Conservation (phyloP, 2,888 invertebrate species). For the Brachyopa scutellaris region DNA sequence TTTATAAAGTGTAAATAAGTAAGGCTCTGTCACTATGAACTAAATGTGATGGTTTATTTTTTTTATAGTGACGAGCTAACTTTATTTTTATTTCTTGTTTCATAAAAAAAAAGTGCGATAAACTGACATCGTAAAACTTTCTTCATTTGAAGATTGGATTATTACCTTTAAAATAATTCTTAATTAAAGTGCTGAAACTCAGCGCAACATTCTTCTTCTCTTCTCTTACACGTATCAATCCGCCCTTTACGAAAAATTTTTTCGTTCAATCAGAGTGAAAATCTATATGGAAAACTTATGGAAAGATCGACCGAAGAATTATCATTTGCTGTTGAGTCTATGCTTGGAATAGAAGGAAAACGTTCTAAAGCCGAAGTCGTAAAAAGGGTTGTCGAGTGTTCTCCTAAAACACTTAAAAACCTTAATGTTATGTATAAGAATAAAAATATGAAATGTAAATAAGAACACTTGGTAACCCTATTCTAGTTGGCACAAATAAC, state of each 20-base stretch:
- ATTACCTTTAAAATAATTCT: not conserved
- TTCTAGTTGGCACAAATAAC: too few relatives aligned
- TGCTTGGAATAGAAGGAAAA: not conserved
- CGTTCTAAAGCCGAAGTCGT: conserved; percentile 1
- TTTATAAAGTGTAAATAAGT: not conserved
- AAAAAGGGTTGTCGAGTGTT: not conserved
- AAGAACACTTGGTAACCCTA: too few relatives aligned
- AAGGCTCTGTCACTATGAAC: not conserved
- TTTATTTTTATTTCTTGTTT: not conserved
- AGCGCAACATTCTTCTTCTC: conserved; percentile 2
- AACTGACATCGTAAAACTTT: not conserved
- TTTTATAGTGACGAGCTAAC: not conserved
- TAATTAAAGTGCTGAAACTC: not conserved
- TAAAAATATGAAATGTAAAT: too few relatives aligned
- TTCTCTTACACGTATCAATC: not conserved
- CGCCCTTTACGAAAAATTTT: not conserved
- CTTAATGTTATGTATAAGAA: too few relatives aligned
- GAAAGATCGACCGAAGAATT: conserved; percentile 3
- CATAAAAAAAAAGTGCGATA: not conserved
- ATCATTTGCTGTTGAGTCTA: not conserved
- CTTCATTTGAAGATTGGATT: not conserved
- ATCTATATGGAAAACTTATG: conserved; percentile 1
- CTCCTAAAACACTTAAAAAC: too few relatives aligned
- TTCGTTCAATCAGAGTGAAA: too few relatives aligned
- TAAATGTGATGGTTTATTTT: not conserved